Percentiles rank a stretch among this genome's conserved stretches.
Conservation (phyloP, 1,140 invertebrate species). For the Magallana ariakensis region DNA sequence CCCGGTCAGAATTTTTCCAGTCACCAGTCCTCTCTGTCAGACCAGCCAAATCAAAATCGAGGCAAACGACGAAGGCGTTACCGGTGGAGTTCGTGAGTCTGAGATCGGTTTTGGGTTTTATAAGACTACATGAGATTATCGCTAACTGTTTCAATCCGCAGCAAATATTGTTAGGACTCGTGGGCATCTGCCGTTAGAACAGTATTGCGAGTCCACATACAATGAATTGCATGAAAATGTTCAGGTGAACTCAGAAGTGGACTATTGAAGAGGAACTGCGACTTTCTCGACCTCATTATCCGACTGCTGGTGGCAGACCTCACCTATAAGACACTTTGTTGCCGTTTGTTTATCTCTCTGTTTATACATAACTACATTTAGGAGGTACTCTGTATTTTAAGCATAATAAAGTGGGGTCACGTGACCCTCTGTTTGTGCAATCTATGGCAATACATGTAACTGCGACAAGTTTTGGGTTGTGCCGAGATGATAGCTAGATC, state of each 20-base stretch:
- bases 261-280: neutral
- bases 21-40: neutral
- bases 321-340: neutral
- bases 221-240: neutral
- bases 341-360: constrained; percentile 15
- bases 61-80: neutral
- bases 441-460: constrained; percentile 6
- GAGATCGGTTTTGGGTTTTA: neutral
- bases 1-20: constrained; percentile 16
- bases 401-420: constrained; percentile 18
- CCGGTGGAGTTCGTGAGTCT: neutral
- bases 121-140: neutral
- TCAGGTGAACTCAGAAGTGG: neutral
- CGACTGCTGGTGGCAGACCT: neutral
- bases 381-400: neutral
- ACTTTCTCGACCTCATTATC: constrained; percentile 1
- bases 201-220: neutral
- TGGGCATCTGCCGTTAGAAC: neutral
- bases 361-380: neutral
- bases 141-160: neutral
- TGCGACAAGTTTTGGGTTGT: neutral
- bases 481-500: neutral
- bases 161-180: neutral
- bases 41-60: constrained; percentile 18
- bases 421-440: neutral